Evolutionary conservation across 2,797 vertebrate species (phyloP), one percentile per base, ranked within the genome.

Genomic region (Forpus xanthops): DNA sequence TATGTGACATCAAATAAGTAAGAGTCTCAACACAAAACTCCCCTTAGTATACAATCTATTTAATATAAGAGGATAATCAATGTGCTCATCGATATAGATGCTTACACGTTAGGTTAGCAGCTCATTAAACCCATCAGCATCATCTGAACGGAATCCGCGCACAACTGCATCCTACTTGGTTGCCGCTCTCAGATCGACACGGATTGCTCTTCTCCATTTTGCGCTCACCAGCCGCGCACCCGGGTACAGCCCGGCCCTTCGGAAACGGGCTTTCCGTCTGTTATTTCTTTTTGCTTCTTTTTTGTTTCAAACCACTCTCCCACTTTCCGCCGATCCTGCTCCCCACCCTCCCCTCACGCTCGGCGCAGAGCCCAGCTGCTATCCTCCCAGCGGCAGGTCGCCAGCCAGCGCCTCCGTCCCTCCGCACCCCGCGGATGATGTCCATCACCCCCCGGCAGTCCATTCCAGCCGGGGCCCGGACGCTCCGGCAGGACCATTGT

Each of bases 191-290:
- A 6, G 60, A 94, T 89, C 87, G 73, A 83, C 50, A 70, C 42
- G 58, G 31, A 92, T 80, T 78, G 85, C 61, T 85, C 75, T 93
- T 94, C 95, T 93, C 95, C 95, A 96, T 96, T 64, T 94, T 81
- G 79, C 91, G 33, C 89, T 31, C 4, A 2, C 68, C 31, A 85
- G 56, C 84, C 56, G 3, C 4, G 49, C 52, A 24, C 68, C 65
- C 78, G 64, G 82, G 82, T 76, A 37, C 87, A 60, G 72, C 78
- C 70, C 4, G 25, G 53, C 52, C 60, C 61, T 16, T 52, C 61
- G 2, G 3, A 47, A 80, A 61, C 4, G 5, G 42, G 50, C 21
- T 76, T 25, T 6, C 31, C n/a, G n/a, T 28, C 18, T 33, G 24
- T 33, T 24, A 24, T 58, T 56, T 33, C 11, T 28, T 17, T 61